Percentiles rank a stretch among this genome's conserved stretches.
Conservation (phyloP, 2,888 invertebrate species). For the Leucophenga montana region DNA sequence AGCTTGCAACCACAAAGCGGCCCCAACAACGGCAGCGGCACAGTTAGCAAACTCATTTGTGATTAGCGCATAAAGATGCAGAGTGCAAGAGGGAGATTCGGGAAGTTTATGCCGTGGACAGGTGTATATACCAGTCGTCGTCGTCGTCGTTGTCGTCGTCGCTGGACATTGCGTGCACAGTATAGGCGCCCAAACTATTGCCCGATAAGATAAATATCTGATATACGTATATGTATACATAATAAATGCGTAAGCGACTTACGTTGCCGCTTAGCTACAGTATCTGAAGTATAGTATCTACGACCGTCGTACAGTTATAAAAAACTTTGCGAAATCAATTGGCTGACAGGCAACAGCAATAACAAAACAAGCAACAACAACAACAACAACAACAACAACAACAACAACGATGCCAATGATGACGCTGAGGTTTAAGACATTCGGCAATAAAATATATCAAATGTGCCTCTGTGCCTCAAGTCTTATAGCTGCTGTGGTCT, state of each 20-base stretch:
- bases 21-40: not conserved
- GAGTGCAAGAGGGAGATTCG: not conserved
- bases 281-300: not conserved
- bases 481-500: too few species aligned
- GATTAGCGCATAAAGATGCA: conserved; percentile 3
- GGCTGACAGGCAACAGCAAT: conserved; percentile 16
- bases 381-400: not conserved
- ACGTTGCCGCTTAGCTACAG: conserved; percentile 1
- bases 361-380: too few species aligned
- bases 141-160: not conserved
- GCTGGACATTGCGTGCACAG: conserved; percentile 1
- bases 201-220: conserved; percentile 23
- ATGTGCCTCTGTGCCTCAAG: too few species aligned
- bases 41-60: conserved; percentile 19
- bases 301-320: not conserved
- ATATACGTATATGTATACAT: conserved; percentile 15
- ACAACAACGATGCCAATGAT: too few species aligned
- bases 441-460: too few species aligned
- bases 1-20: not conserved
- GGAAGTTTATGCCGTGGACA: conserved; percentile 3
- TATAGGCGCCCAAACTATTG: conserved; percentile 22
- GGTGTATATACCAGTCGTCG: conserved; percentile 2
- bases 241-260: conserved; percentile 23
- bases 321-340: conserved; percentile 27
- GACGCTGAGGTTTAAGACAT: too few species aligned